Evolutionary conservation across 2,797 vertebrate genomes (phyloP).

Genomic region (Propithecus perrieri): DNA sequence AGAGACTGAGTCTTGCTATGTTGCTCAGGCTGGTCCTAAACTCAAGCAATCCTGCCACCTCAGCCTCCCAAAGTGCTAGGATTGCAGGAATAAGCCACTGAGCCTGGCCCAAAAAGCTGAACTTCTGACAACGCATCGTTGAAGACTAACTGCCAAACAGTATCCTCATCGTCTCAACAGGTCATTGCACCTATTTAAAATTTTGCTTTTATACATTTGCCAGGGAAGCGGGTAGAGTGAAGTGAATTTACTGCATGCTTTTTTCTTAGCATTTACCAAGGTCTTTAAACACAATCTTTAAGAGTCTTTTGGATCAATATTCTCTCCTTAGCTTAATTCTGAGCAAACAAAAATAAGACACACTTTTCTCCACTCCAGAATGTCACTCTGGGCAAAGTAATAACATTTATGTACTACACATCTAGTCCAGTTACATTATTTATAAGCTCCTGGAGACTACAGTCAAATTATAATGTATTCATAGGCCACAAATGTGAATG

Average conservation of each 20-base stretch:
- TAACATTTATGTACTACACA: neutral
- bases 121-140: neutral
- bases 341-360: conserved; percentile 18
- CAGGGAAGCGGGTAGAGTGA: neutral
- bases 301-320: conserved; percentile 20
- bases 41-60: no score
- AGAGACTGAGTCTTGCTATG: no score
- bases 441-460: neutral
- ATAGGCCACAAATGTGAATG: neutral
- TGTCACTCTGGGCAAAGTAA: conserved; percentile 3
- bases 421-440: neutral
- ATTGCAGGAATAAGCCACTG: no score
- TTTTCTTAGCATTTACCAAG: neutral
- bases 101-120: neutral
- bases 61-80: no score
- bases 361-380: neutral
- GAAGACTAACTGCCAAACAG: neutral
- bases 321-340: conserved; percentile 17
- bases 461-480: conserved; percentile 21
- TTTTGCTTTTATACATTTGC: neutral
- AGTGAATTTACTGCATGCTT: neutral
- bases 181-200: neutral
- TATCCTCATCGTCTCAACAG: neutral
- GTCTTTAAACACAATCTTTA: conserved; percentile 20
- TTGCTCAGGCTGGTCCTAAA: no score